These are phyloP conservation scores for Drosophila nigritarsus DNA, from an alignment of 2,888 invertebrate species.

Conservation along the genomic window DNA sequence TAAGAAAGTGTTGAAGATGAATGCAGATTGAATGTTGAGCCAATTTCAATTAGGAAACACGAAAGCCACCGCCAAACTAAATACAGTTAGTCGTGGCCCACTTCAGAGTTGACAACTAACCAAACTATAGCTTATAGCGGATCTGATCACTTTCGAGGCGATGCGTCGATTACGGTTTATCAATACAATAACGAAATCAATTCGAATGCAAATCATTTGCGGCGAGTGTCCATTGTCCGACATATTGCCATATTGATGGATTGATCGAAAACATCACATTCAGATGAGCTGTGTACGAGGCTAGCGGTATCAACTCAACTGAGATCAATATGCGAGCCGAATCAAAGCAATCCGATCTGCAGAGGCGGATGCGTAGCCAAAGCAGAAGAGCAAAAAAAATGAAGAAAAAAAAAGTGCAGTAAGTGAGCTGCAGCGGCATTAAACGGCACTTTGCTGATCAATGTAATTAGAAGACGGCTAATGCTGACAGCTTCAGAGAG, in stretches of 20 bases:
- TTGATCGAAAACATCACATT: conserved; percentile 24
- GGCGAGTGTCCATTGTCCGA: conserved; percentile 55
- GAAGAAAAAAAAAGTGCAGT: conserved; percentile 26
- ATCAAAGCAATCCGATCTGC: conserved; percentile 15
- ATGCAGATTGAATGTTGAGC: conserved; percentile 41
- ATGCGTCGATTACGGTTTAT: conserved; percentile 70
- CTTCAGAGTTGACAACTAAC: conserved; percentile 39
- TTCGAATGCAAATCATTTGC: conserved; percentile 76
- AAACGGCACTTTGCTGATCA: conserved; percentile 77
- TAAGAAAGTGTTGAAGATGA: conserved; percentile 33
- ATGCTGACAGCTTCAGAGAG: conserved; percentile 18
- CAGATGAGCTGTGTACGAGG: conserved; percentile 37
- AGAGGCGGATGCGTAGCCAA: conserved; percentile 46
- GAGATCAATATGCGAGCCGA: conserved; percentile 35
- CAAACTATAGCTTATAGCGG: conserved; percentile 63
- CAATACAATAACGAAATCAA: conserved; percentile 61
- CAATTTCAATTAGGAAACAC: conserved; percentile 65
- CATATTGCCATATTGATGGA: conserved; percentile 53
- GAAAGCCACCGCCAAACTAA: conserved; percentile 47
- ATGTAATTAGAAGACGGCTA: conserved; percentile 60
- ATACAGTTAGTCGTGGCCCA: conserved; percentile 55
- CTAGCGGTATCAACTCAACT: conserved; percentile 61
- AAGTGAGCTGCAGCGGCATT: conserved; percentile 44
- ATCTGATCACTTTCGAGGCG: conserved; percentile 75
- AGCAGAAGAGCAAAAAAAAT: conserved; percentile 19